phyloP scores from a whole-genome alignment of 1,140 invertebrate genomes.

The Protaetia brevitarsis region DNA sequence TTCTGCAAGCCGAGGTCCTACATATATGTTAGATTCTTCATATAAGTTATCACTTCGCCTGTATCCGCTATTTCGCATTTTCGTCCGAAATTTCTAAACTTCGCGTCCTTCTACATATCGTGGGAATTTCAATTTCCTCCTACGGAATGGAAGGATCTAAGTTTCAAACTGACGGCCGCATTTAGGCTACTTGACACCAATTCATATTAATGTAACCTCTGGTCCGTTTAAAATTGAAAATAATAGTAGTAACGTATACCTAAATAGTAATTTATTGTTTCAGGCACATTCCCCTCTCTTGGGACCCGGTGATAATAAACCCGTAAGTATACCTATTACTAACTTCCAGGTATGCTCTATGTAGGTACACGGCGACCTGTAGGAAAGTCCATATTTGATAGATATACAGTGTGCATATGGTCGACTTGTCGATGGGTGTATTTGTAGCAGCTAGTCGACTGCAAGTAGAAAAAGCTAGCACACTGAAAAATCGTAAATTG shows the following conservation, averaged over 20 bases:
- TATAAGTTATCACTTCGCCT: too few relatives aligned
- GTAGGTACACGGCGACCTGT: too few relatives aligned
- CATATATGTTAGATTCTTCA: too few relatives aligned
- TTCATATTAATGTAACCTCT: background rate
- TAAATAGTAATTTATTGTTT: constrained; percentile 50
- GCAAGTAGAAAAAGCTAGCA: too few relatives aligned
- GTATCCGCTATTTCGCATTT: background rate
- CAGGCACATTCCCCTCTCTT: constrained; percentile 61
- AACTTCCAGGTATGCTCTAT: too few relatives aligned
- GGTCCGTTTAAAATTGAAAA: background rate
- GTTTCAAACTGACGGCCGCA: background rate
- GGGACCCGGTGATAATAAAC: constrained; percentile 55
- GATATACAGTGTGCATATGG: too few relatives aligned
- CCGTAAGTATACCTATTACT: constrained; percentile 52
- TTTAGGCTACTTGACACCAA: background rate
- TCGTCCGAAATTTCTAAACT: background rate
- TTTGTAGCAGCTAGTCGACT: too few relatives aligned
- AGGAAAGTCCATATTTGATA: too few relatives aligned
- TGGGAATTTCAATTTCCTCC: background rate
- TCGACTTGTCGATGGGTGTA: too few relatives aligned
- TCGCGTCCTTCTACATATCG: background rate
- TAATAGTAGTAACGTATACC: background rate
- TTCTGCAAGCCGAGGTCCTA: too few relatives aligned
- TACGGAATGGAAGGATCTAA: background rate
- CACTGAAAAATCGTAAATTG: too few relatives aligned